Evolutionary conservation across 2,113 vertebrate species (phyloP), one percentile per base, ranked within the genome.

Genomic region (Oenanthe oenanthe): DNA sequence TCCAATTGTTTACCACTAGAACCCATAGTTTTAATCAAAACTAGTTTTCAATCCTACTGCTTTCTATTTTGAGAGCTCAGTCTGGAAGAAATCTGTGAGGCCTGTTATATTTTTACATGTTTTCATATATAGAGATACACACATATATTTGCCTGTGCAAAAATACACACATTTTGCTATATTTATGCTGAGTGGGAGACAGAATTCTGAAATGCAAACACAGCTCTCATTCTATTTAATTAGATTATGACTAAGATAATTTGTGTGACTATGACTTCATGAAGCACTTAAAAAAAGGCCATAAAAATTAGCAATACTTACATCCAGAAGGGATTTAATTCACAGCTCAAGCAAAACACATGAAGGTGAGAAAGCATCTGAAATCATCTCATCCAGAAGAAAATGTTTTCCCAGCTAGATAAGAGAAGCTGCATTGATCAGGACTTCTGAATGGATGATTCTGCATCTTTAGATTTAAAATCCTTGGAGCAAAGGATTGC

Each of bases 161-260:
- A 92, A 93, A 92, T 78, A 81, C 15, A 91, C 36, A 92, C 36
- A 91, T 90, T 92, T 89, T 57, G 28, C 80, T 95, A 81, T 91
- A 84, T 91, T 91, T 95, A 29, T 91, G 53, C 12, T 80, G 79
- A 85, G 91, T 93, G 73, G 91, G 89, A 96, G 70, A 43, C 18
- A 63, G 53, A 89, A 78, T 72, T 91, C 84, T 81, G 73, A 91
- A 93, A 93, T 93, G 73, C 53, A 96, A 95, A 83, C 71, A 94
- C 25, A 86, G 48, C 50, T 57, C 57, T 88, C 84, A 75, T 47
- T 60, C 53, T 91, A 53, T 81, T 95, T 92, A 89, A 95, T 93
- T 89, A 92, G 73, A 91, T 78, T 75, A 42, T 91, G 86, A 95
- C 84, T 96, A 87, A 95, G 53, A 81, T 45, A 83, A 91, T 93